Conservation (phyloP, 2,113 vertebrate species). For the Acanthochromis polyacanthus region DNA sequence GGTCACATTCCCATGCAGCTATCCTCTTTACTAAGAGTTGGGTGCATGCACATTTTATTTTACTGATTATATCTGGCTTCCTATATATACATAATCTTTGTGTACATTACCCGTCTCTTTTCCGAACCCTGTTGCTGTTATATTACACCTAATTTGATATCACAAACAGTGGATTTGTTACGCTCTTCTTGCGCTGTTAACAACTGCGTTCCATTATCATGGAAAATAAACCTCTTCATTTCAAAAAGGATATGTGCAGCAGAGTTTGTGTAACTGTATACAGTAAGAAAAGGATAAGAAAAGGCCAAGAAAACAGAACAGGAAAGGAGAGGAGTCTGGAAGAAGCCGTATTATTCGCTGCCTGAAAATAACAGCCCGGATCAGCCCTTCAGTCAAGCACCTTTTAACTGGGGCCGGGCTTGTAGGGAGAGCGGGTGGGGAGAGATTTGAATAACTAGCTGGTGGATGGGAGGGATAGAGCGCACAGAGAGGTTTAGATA, state of each 20-base stretch:
- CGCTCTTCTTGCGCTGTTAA: conserved; percentile 11
- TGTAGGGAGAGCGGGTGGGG: conserved; percentile 61
- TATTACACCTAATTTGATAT: conserved; percentile 31
- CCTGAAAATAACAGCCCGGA: conserved; percentile 69
- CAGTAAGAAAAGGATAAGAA: conserved; percentile 22
- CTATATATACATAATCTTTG: conserved; percentile 35
- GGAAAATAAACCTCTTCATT: conserved; percentile 57
- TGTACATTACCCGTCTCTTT: conserved; percentile 12
- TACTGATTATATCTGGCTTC: conserved; percentile 17
- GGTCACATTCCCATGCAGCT: conserved; percentile 72
- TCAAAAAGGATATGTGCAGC: conserved; percentile 26
- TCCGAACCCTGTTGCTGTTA: conserved; percentile 8
- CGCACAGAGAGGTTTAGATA: conserved; percentile 76
- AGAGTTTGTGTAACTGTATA: conserved; percentile 63
- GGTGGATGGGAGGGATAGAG: conserved; percentile 75
- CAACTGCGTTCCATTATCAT: conserved; percentile 30
- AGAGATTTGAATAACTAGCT: conserved; percentile 82
- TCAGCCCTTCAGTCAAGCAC: conserved; percentile 77
- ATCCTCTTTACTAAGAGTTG: conserved; percentile 10
- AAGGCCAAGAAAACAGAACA: conserved; percentile 38
- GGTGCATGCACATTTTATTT: conserved; percentile 35
- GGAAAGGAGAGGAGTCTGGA: conserved; percentile 51
- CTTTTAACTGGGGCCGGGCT: conserved; percentile 72
- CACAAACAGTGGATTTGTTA: conserved; percentile 41
- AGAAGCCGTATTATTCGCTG: conserved; percentile 50